Percentiles rank a stretch among this genome's conserved stretches.
These are phyloP conservation scores for Campoplex capitator DNA, from an alignment of 2,888 invertebrate species.

Conservation along the genomic window DNA sequence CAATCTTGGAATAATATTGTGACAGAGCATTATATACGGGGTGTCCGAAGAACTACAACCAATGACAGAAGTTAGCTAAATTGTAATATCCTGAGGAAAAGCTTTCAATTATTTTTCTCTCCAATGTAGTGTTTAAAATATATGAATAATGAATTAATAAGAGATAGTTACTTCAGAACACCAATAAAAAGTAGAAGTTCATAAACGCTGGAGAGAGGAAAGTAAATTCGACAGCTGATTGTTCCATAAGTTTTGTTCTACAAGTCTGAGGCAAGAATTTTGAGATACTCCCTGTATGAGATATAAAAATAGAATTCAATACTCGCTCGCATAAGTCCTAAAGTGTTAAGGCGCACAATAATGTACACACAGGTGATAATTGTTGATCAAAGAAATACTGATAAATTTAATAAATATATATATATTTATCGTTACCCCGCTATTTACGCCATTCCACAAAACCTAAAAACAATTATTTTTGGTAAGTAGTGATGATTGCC, in stretches of 20 bases:
- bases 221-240: neutral
- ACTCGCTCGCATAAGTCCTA: neutral
- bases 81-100: neutral
- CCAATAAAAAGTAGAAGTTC: neutral
- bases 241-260: neutral
- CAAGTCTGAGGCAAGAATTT: neutral
- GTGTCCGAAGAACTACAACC: neutral
- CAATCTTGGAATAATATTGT: constrained; percentile 1
- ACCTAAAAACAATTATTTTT: neutral
- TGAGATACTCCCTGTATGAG: neutral
- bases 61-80: neutral
- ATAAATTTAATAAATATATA: constrained; percentile 1
- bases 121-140: neutral
- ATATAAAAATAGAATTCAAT: neutral
- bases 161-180: neutral
- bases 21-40: neutral
- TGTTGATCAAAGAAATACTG: constrained; percentile 3
- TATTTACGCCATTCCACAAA: neutral
- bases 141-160: neutral
- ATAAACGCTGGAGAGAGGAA: neutral
- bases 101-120: neutral
- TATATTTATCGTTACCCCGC: neutral
- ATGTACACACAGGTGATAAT: constrained; percentile 11
- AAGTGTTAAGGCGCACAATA: neutral
- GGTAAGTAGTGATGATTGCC: neutral